Evolutionary conservation across 2,888 invertebrate species (phyloP), one percentile per base, ranked within the genome.

Genomic region (Mythimna loreyi): DNA sequence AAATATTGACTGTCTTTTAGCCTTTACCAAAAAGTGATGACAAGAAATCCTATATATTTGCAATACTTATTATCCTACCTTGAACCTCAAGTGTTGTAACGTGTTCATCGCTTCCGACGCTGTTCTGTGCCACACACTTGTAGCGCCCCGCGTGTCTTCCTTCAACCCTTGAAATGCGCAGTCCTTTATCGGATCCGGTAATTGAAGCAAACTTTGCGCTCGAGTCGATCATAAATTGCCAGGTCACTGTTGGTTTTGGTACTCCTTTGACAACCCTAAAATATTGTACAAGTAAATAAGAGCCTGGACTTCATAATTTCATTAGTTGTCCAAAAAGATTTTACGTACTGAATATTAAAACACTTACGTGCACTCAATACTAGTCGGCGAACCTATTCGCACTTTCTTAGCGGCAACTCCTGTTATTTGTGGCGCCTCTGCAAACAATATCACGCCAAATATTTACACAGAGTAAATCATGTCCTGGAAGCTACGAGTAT

Each of bases 101-200:
- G 40, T 80, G 70, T 23, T 70, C 68, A 33, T 23, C 28, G 3
- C 0, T 68, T 9, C 67, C 80, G 2, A 61, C 28, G 30, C 7
- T 28, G 33, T 79, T 79, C 3, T 58, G 8, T 40, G 69, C 79
- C 7, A 75, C 28, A 52, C 79, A 80, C 25, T 76, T 80, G 47
- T 80, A 80, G 21, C 45, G 67, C n/a, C 79, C 79, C 9, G 69
- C 60, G 40, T 76, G n/a, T 9, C 21, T 28, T 3, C 52, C 28
- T 7, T 62, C 57, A 4, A 58, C 73, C 0, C 4, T 67, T 36
- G 57, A 4, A 66, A 80, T 55, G 16, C 16, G 8, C 7, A 73
- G 21, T 0, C 30, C 50, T n/a, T 64, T 43, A 8, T 40, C 28
- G 21, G 64, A 40, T 23, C 33, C 50, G 16, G 36, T 2, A 19